Base-by-base conservation (phyloP, 2,113 vertebrate species). In the Pithys albifrons region DNA sequence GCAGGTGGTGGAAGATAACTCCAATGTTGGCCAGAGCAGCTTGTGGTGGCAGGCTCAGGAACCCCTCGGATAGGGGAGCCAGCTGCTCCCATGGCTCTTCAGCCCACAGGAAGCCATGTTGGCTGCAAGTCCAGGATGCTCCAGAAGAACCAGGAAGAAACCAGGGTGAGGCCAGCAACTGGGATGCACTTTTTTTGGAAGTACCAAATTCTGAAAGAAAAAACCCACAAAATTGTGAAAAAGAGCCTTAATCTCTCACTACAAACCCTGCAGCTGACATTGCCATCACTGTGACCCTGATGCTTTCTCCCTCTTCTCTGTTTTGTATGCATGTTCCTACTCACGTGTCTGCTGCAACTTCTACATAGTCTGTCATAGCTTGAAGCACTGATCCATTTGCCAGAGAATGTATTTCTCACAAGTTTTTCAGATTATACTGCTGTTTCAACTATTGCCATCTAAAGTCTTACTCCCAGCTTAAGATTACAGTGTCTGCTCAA, bases 271-370 rank as follows among this genome's bases (percentile, higher is more conserved):
- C 31, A 11, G 7, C 23, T 27, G 19, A 9, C 13, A 12, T 19
- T 81, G 51, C 15, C 46, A 2, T 3, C 0, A 2, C 19, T 17
- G 10, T 41, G 12, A n/a, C 29, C 20, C 0, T 2, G 2, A 4
- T 12, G 11, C 5, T 48, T 58, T 37, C 29, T 54, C 8, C 4
- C 41, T 6, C 17, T 64, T 4, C 41, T 62, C 7, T 28, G 31
- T 67, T 41, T 31, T 48, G 11, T 13, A 23, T 14, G 7, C 6
- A n/a, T 29, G 12, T 37, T 37, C 2, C 19, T 13, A 10, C 3
- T n/a, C 2, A 1, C 5, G 10, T 5, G 5, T 31, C 9, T 29
- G 22, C 52, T 49, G 46, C 22, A 48, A 3, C 12, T 41, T 37
- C 14, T 18, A 31, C 13, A 2, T 14, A 58, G 39, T n/a, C 8